Conservation (phyloP, 2,113 vertebrate species). For the Triplophysa siluroides region DNA sequence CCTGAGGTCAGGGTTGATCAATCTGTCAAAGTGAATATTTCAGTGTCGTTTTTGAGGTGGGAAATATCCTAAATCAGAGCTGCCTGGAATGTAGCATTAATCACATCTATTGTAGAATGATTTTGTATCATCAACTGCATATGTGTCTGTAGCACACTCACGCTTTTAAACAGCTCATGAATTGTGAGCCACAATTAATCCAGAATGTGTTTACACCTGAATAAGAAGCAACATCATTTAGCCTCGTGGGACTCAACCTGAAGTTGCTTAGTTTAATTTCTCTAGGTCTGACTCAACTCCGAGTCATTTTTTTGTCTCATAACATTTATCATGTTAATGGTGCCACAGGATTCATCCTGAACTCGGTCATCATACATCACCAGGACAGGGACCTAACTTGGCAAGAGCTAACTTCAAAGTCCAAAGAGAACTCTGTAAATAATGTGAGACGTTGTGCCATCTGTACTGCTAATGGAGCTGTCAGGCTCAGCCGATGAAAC, state of each 20-base stretch:
- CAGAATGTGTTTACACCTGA: background rate
- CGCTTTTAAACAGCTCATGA: too few species aligned
- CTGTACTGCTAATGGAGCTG: conserved; percentile 33
- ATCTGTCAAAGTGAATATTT: too few species aligned
- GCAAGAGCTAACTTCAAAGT: conserved; percentile 24
- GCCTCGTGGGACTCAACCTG: background rate
- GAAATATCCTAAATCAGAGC: too few species aligned
- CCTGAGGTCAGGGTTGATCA: too few species aligned
- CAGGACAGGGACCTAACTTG: conserved; percentile 24
- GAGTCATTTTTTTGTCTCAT: background rate
- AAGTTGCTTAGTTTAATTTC: background rate
- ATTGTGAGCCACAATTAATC: background rate
- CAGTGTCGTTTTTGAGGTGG: too few species aligned
- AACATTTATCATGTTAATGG: conserved; percentile 26
- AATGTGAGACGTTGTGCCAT: conserved; percentile 21
- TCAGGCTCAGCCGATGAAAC: conserved; percentile 13
- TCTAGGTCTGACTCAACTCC: background rate
- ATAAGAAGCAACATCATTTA: background rate
- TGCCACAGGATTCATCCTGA: background rate
- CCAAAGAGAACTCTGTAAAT: conserved; percentile 33
- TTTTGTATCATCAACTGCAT: too few species aligned
- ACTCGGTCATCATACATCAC: conserved; percentile 13
- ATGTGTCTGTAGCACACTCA: too few species aligned
- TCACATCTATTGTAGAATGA: too few species aligned
- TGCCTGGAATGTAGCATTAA: too few species aligned